phyloP scores from a whole-genome alignment of 2,888 invertebrate species.

The Ectemnius cavifrons region DNA sequence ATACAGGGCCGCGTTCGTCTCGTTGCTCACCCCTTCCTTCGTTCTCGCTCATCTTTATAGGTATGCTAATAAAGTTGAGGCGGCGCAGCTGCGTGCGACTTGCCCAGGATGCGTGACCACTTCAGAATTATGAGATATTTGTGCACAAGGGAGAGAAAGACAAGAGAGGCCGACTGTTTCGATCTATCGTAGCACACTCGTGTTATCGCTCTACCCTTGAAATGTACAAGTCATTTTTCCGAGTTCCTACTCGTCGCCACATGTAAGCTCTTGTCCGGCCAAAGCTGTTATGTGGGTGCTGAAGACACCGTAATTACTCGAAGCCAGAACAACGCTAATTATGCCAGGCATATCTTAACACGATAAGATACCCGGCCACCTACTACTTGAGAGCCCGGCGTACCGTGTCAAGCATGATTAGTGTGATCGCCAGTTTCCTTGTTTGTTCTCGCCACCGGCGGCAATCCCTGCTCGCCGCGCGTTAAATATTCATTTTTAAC shows the following conservation, averaged over 20 bases:
- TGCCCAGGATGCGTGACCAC: constrained; percentile 73
- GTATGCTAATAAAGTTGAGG: constrained; percentile 75
- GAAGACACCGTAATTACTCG: neutral
- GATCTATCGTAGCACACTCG: neutral
- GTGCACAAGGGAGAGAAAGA: constrained; percentile 52
- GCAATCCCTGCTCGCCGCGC: too few species aligned
- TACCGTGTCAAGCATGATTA: constrained; percentile 3
- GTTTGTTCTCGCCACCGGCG: too few species aligned
- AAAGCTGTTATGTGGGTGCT: neutral
- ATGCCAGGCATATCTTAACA: constrained; percentile 1
- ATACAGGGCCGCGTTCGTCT: constrained; percentile 28
- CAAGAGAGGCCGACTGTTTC: neutral
- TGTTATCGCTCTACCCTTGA: neutral
- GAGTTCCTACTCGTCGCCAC: too few species aligned
- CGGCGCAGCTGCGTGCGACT: constrained; percentile 69
- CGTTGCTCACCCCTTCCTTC: constrained; percentile 42
- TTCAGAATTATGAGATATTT: constrained; percentile 74
- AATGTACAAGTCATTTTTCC: neutral
- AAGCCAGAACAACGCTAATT: neutral
- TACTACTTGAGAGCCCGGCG: neutral
- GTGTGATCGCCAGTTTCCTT: neutral
- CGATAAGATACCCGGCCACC: neutral
- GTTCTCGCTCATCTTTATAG: constrained; percentile 73
- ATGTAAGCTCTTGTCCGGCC: too few species aligned
- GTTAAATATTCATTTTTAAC: too few species aligned